Conservation (phyloP, 2,113 vertebrate species). For the Crotophaga sulcirostris region DNA sequence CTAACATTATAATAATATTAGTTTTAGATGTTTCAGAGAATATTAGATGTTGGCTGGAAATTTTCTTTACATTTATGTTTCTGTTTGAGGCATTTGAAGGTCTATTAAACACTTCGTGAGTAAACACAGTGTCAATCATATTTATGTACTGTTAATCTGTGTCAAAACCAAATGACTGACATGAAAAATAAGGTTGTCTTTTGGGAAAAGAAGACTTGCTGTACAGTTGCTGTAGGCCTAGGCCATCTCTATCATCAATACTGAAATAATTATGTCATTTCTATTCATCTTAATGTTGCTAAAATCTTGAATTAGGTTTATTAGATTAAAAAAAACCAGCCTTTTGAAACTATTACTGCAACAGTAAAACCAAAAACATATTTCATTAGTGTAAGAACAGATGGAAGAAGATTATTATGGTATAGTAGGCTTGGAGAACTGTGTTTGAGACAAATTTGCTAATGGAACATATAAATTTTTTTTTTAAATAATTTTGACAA, state of each 20-base stretch:
- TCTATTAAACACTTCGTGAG: not conserved
- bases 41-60: not conserved
- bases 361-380: not conserved
- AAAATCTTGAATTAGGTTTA: not conserved
- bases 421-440: not conserved
- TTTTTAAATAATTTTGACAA: not conserved
- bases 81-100: fast-evolving
- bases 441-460: not conserved
- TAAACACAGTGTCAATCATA: not conserved
- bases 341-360: not conserved
- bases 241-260: not conserved
- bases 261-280: not conserved
- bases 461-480: not conserved
- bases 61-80: not conserved
- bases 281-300: not conserved
- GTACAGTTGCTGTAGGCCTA: not conserved
- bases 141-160: not conserved
- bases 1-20: not conserved
- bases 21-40: not conserved
- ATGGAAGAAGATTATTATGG: not conserved
- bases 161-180: not conserved
- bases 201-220: not conserved
- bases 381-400: not conserved
- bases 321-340: not conserved
- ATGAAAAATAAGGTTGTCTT: not conserved